A percentile compares a stretch with the other conserved stretches of the same genome.
These are phyloP conservation scores for Takifugu flavidus DNA, from an alignment of 2,113 vertebrate species.

Conservation along the genomic window DNA sequence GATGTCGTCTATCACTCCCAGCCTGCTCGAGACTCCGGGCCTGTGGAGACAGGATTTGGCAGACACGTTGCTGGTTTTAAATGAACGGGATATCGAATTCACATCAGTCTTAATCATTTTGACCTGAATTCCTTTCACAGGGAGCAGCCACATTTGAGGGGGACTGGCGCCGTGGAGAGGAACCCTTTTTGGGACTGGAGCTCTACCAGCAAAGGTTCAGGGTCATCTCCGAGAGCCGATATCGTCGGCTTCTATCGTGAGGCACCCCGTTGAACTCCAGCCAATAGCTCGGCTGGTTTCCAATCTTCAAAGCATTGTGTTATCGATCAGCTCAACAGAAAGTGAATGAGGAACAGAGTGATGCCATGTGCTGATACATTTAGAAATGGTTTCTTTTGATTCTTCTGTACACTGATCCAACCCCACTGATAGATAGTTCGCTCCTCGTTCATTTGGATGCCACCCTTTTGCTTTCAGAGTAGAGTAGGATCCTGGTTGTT, in stretches of 20 bases:
- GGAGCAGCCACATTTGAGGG: slow-evolving; percentile 93
- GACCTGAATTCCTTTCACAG: slow-evolving; percentile 58
- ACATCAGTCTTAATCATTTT: no score
- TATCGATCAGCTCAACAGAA: slow-evolving; percentile 62
- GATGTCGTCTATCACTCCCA: no score
- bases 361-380: slow-evolving; percentile 80
- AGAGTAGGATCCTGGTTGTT: slow-evolving; percentile 77
- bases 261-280: no score
- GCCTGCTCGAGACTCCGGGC: no score
- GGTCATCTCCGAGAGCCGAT: slow-evolving; percentile 73
- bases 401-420: slow-evolving; percentile 82
- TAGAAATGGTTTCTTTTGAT: slow-evolving; percentile 82
- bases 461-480: slow-evolving; percentile 81
- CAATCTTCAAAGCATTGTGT: slow-evolving; percentile 70
- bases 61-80: no score
- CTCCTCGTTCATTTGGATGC: slow-evolving; percentile 31
- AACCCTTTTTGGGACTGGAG: slow-evolving; percentile 76
- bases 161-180: slow-evolving; percentile 64
- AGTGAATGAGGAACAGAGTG: slow-evolving; percentile 62
- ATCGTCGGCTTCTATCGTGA: no score
- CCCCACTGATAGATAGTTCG: slow-evolving; percentile 34
- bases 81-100: no score
- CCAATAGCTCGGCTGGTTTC: slow-evolving; percentile 64
- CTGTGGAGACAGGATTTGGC: no score
- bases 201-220: slow-evolving; percentile 74